Evolutionary conservation across 2,113 vertebrate species (phyloP).

Genomic region (Sula dactylatra): DNA sequence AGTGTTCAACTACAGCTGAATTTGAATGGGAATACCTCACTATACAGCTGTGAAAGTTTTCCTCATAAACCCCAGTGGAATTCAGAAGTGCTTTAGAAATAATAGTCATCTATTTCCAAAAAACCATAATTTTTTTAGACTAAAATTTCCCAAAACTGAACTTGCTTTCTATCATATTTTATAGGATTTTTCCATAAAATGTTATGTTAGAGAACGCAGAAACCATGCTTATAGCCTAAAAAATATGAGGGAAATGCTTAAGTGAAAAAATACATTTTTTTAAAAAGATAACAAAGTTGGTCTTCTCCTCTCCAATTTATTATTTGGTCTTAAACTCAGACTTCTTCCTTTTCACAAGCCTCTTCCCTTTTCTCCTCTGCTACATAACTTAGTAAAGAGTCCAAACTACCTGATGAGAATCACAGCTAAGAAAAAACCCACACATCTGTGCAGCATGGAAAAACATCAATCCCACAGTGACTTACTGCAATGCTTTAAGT

Average conservation of each 20-base stretch:
- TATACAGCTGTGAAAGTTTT: background rate
- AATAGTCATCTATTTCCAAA: background rate
- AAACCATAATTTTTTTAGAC: background rate
- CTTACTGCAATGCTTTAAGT: background rate
- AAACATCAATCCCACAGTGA: background rate
- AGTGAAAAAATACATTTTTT: background rate
- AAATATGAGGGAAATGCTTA: background rate
- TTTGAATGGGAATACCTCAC: background rate
- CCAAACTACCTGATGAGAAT: conserved; percentile 9
- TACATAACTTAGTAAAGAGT: background rate
- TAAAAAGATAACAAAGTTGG: background rate
- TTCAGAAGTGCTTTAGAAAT: background rate
- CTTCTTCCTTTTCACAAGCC: background rate
- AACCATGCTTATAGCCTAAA: background rate
- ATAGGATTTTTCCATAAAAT: background rate
- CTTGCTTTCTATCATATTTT: background rate
- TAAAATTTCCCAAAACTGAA: background rate
- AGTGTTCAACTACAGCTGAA: background rate
- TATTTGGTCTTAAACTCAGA: background rate
- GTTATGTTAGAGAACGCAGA: background rate
- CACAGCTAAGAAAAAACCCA: background rate
- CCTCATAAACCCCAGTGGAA: background rate
- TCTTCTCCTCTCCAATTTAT: background rate
- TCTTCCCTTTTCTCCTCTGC: background rate
- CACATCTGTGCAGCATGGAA: background rate